Conservation (phyloP, 2,113 vertebrate genomes). For the Sceloporus undulatus region DNA sequence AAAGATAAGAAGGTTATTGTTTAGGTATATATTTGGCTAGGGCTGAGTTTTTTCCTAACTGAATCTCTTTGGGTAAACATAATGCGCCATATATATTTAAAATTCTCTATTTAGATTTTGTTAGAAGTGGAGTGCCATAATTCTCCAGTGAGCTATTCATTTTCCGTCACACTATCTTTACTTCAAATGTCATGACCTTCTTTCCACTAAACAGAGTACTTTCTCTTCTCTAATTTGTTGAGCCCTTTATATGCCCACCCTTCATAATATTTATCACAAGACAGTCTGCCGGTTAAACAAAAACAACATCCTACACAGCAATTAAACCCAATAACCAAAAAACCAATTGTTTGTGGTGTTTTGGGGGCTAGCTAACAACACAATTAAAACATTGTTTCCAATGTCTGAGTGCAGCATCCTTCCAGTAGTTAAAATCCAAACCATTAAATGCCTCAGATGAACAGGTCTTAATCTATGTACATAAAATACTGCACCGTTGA, state of each 20-base stretch:
- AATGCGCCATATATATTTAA: neutral
- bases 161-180: neutral
- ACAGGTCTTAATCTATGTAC: neutral
- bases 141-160: neutral
- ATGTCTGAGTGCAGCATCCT: neutral
- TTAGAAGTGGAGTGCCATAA: neutral
- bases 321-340: neutral
- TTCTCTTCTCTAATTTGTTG: neutral
- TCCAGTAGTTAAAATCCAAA: neutral
- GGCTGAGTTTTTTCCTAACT: neutral
- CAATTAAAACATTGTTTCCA: neutral
- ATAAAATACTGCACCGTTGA: neutral
- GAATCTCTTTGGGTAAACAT: neutral
- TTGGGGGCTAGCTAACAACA: too few species aligned
- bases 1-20: neutral
- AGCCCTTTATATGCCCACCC: neutral
- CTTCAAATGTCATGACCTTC: neutral
- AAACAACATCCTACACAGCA: neutral
- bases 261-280: neutral
- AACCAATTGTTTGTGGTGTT: too few species aligned
- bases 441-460: neutral
- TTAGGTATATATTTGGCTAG: neutral
- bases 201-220: neutral
- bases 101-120: neutral
- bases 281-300: neutral